These are phyloP conservation scores for Gryon sp. DNA, from an alignment of 1,140 invertebrate genomes.

Conservation along the genomic window DNA sequence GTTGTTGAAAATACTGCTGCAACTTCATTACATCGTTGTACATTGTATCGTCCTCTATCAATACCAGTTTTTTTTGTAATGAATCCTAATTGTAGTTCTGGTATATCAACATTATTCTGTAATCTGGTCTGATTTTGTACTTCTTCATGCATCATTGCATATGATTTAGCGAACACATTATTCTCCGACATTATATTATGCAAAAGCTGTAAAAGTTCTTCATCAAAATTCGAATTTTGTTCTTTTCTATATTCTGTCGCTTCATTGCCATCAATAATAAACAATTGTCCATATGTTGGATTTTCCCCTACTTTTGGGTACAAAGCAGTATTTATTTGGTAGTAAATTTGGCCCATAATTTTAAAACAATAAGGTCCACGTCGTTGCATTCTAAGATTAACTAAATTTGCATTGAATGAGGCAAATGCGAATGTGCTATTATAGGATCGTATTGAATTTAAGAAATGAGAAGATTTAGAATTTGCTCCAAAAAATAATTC, in stretches of 20 bases:
- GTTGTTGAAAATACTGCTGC: slow-evolving; percentile 30
- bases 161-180: no score
- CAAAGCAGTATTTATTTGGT: no score
- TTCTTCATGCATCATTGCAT: slow-evolving; percentile 43
- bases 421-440: slow-evolving; percentile 34
- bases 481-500: no score
- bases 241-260: slow-evolving; percentile 12
- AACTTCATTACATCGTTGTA: no score
- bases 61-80: slow-evolving; percentile 17
- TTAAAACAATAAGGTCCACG: no score
- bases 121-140: slow-evolving; percentile 14
- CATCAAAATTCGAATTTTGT: slow-evolving; percentile 14
- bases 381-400: no score
- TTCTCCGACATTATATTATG: slow-evolving; percentile 10
- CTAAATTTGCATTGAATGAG: no score
- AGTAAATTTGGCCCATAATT: no score
- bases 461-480: no score
- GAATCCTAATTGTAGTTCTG: no score
- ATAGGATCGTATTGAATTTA: slow-evolving; percentile 20
- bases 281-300: slow-evolving; percentile 34
- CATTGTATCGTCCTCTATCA: slow-evolving; percentile 26
- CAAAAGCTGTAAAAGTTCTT: slow-evolving; percentile 10
- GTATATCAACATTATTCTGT: no score
- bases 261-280: slow-evolving; percentile 39
- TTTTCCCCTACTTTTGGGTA: slow-evolving; percentile 8